A percentile compares a stretch with the other conserved stretches of the same genome.
phyloP scores from a whole-genome alignment of 2,113 vertebrate species.

The Lontra canadensis region DNA sequence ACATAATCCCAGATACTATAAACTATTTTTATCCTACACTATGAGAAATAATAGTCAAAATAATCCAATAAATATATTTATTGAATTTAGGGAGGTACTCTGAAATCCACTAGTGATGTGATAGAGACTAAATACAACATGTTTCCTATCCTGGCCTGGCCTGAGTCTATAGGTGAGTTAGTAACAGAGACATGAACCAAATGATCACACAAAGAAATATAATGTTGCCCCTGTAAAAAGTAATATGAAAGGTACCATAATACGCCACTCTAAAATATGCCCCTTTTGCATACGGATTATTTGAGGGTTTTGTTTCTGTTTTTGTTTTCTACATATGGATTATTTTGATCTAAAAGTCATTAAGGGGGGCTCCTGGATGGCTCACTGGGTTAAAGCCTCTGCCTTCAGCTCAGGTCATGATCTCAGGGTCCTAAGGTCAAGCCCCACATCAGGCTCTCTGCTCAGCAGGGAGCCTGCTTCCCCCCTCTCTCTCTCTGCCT shows the following conservation, averaged over 20 bases:
- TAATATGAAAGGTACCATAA: neutral
- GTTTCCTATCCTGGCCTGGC: neutral
- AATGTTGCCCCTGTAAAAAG: neutral
- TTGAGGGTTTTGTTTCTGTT: neutral
- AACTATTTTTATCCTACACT: neutral
- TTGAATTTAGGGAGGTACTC: neutral
- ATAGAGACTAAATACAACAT: neutral
- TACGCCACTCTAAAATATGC: neutral
- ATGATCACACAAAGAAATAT: neutral
- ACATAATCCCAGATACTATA: neutral
- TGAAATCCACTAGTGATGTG: neutral
- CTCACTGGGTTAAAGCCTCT: too few relatives aligned
- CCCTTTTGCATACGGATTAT: neutral
- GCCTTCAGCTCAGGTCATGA: too few relatives aligned
- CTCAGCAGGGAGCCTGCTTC: too few relatives aligned
- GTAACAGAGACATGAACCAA: neutral
- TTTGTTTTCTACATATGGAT: neutral
- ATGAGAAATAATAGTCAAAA: constrained; percentile 1
- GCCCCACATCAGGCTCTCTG: too few relatives aligned
- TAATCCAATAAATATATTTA: neutral
- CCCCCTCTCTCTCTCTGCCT: too few relatives aligned
- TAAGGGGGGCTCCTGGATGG: neutral
- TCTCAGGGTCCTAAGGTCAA: too few relatives aligned
- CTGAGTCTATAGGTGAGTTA: neutral
- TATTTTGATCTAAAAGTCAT: neutral